Percentiles rank a stretch among this genome's conserved stretches.
Conservation (phyloP, 2,888 invertebrate species). For the Orthosia incerta region DNA sequence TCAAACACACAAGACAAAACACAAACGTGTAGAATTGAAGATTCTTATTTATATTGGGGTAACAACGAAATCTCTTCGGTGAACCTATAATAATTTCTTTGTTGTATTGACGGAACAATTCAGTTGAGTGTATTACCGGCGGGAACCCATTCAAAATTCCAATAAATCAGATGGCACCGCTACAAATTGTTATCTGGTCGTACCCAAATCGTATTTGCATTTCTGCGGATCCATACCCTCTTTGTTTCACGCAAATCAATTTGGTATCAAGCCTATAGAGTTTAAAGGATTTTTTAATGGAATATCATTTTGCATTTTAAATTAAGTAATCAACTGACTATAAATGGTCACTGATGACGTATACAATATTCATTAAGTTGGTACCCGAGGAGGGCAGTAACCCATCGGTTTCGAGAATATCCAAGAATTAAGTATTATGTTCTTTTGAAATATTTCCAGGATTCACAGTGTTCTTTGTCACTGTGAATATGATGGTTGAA, state of each 20-base stretch:
- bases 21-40: neutral
- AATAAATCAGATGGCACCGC: constrained; percentile 72
- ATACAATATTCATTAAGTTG: no score
- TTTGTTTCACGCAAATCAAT: constrained; percentile 69
- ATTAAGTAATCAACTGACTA: no score
- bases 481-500: no score
- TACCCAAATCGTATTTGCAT: constrained; percentile 69
- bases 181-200: constrained; percentile 70
- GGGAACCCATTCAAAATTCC: constrained; percentile 71
- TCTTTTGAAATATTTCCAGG: no score
- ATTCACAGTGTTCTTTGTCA: no score
- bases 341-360: no score
- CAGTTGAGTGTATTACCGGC: constrained; percentile 64
- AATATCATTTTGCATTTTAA: no score
- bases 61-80: constrained; percentile 37
- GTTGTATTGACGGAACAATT: constrained; percentile 67
- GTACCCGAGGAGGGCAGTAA: no score
- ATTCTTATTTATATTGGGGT: constrained; percentile 16
- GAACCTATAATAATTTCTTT: constrained; percentile 60
- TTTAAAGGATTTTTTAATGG: constrained; percentile 56
- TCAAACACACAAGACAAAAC: neutral
- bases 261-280: constrained; percentile 56
- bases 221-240: constrained; percentile 58
- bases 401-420: no score
- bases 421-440: no score